Evolutionary conservation across 37 sponge, comb jelly and placozoan genomes (phyloP).

Genomic region (Ephydatia muelleri): DNA sequence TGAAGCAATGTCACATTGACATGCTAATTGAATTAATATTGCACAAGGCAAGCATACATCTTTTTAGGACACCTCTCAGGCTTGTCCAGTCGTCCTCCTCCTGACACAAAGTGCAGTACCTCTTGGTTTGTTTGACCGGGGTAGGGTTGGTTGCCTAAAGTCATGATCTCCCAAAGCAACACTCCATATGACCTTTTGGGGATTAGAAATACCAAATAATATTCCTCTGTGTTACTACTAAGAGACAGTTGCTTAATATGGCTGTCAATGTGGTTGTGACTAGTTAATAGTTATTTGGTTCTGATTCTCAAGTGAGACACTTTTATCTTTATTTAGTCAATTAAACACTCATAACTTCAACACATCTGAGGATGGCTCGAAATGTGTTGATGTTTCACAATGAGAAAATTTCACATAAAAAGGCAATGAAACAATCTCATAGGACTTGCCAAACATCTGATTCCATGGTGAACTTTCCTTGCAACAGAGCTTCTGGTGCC

Average conservation of each 20-base stretch:
- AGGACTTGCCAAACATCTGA: constrained; percentile 86
- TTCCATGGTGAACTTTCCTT: constrained; percentile 84
- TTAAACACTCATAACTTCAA: no score
- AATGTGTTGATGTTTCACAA: no score
- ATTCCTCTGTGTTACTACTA: no score
- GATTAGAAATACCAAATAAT: no score
- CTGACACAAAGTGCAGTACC: constrained; percentile 82
- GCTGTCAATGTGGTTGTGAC: no score
- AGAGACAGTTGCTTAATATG: no score
- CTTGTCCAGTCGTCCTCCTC: constrained; percentile 76
- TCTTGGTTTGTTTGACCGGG: constrained; percentile 84
- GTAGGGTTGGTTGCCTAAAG: constrained; percentile 84
- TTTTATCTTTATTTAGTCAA: no score
- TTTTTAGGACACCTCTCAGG: constrained; percentile 65
- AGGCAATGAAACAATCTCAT: no score
- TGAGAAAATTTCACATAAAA: neutral
- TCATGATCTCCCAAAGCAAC: constrained; percentile 81
- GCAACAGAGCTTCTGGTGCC: constrained; percentile 88
- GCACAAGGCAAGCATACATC: constrained; percentile 68
- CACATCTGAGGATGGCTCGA: no score
- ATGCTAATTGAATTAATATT: neutral
- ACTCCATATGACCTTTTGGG: constrained; percentile 91
- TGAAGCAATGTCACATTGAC: no score
- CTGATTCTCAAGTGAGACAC: no score
- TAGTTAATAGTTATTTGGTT: no score